Base-by-base conservation (phyloP, 2,797 vertebrate species). In the Tokudaia tokunoshimensis region DNA sequence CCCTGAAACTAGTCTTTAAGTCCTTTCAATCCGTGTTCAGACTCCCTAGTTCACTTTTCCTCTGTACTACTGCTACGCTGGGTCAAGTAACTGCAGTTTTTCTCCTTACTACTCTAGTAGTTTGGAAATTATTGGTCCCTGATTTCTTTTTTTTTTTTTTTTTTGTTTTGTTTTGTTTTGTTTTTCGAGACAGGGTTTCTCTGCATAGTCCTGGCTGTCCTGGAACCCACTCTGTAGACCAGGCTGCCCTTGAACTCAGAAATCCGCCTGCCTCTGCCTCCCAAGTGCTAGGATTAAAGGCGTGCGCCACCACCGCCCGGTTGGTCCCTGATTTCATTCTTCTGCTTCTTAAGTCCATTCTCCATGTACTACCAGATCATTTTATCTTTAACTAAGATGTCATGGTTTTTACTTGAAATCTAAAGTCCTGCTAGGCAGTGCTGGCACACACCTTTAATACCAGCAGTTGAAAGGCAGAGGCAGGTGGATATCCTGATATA, bases 331-430 rank as follows among this genome's bases (percentile, higher is more conserved):
- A 63, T 50, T 85, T 67, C 59, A 70, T 89, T 92, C 47, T 86
- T 24, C n/a, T 2, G 0, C 8, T 84, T 7, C 12, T 81, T 24
- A 22, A 78, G 15, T 59, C 31, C 17, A 12, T 94, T 94, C 75
- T 89, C 61, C 29, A 47, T 9, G 10, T 72, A 34, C 26, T 79
- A 85, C 81, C 70, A 74, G 8, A 88, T 44, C 84, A 72, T 50
- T 85, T 67, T 82, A 81, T 67, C 72, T 94, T 89, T 81, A n/a
- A 75, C 63, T 67, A 83, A 91, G 17, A 76, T 63, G 11, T 85
- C 67, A 37, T 15, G n/a, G 9, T 84, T 92, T 59, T 70, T 79
- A 75, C 50, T 55, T 93, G 70, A 94, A 89, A 81, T 90, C 57
- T 78, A 75, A 78, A 52, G 80, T n/a, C 5, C 29, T 85, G 44